A percentile compares a stretch with the other conserved stretches of the same genome.
Evolutionary conservation across 2,888 invertebrate species (phyloP).

Genomic region (Eupithecia vulgata): DNA sequence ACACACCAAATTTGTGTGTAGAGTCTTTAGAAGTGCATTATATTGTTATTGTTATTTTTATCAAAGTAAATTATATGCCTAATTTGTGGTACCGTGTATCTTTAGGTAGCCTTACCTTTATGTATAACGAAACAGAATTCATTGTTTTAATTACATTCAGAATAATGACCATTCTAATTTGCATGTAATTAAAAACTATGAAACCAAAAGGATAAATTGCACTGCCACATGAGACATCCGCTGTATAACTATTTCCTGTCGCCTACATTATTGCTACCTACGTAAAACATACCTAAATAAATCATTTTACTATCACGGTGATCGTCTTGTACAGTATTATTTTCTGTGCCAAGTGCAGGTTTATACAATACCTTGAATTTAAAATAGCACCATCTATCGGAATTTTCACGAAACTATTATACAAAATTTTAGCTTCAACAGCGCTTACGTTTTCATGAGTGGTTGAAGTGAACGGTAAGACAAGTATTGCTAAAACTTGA

Average conservation of each 20-base stretch:
- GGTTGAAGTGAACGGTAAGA: background rate
- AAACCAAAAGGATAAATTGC: constrained; percentile 5
- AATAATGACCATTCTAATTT: background rate
- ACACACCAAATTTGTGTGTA: too few relatives aligned
- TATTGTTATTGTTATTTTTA: too few relatives aligned
- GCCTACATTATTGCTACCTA: constrained; percentile 3
- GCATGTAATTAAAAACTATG: background rate
- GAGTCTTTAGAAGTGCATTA: too few relatives aligned
- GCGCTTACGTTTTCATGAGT: background rate
- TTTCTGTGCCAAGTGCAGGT: background rate
- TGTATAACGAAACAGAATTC: background rate
- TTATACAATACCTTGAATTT: background rate
- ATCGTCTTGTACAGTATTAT: background rate
- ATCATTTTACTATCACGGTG: background rate
- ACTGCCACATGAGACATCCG: constrained; percentile 46
- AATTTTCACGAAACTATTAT: background rate
- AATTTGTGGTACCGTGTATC: too few relatives aligned
- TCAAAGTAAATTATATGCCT: too few relatives aligned
- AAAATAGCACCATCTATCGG: constrained; percentile 17
- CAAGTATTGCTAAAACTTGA: background rate
- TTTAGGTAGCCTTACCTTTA: too few relatives aligned
- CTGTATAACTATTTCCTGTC: constrained; percentile 14
- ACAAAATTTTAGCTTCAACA: background rate
- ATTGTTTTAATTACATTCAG: background rate
- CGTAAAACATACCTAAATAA: constrained; percentile 7